Base-by-base conservation (phyloP, 2,888 invertebrate species). In the Iselma pallidipennis region DNA sequence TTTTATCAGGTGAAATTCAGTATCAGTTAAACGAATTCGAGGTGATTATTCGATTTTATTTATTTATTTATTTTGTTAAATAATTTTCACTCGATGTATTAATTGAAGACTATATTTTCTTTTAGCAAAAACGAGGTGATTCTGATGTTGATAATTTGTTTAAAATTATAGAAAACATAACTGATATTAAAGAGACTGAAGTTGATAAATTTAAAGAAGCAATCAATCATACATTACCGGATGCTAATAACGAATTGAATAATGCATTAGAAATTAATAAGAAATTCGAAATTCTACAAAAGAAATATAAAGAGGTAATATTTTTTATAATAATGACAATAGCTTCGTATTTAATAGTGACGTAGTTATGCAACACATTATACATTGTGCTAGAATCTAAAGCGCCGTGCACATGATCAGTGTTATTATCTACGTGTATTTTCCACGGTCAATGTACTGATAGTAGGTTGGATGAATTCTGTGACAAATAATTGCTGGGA, bases 11-110 rank as follows among this genome's bases (percentile, higher is more conserved):
- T 58, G 95, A 95, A 87, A 90, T 95, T 68, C 90, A 89, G 70
- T 90, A 88, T 80, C 90, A 92, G 82, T 80, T 94, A 4, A 89
- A 89, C 70, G 94, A 95, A 80, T 95, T 95, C 82, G 94, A 95
- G 87, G 93, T 92, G 84, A 81, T 33, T 48, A 48, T 7, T 37
- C 19, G 60, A 64, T 55, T 66, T 65, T 69, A 49, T 66, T n/a
- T n/a, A 69, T 66, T 71, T 73, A 69, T 50, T 65, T 64, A 52
- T 51, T 59, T 56, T 51, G 55, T 42, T 45, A 26, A 56, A 53
- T 16, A 52, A 28, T 26, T 52, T 21, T 45, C 23, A 2, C 10
- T 50, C 50, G 45, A 37, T 37, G 56, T 45, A 42, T 37, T 49
- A 19, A 10, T 53, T 21, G n/a, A 49, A n/a, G n/a, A n/a, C n/a